Conservation (phyloP, 2,797 vertebrate genomes). For the Xiphorhynchus erythropygius region DNA sequence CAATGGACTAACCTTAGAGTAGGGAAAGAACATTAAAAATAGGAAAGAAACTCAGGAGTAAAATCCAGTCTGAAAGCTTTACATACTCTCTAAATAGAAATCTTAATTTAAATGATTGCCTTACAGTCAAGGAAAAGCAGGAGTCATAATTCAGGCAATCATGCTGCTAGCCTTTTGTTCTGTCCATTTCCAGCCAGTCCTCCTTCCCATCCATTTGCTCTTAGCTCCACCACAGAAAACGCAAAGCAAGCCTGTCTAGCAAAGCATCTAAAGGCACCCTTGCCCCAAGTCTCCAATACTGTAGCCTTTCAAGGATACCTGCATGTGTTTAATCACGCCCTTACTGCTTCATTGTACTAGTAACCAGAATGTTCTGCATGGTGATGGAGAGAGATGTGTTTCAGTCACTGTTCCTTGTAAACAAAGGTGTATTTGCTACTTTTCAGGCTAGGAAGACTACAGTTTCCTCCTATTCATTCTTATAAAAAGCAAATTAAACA, state of each 20-base stretch:
- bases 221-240: not conserved
- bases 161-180: not conserved
- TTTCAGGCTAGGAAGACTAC: not conserved
- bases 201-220: not conserved
- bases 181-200: not conserved
- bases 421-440: not conserved
- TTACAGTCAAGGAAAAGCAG: not conserved
- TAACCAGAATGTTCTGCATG: not conserved
- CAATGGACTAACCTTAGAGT: not conserved
- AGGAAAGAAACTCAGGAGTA: not conserved
- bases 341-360: not conserved
- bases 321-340: not conserved
- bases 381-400: not conserved
- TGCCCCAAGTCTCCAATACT: not conserved
- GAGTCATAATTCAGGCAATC: not conserved
- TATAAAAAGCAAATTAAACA: slow-evolving; percentile 8
- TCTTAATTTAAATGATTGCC: not conserved
- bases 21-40: not conserved
- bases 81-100: not conserved
- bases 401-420: not conserved
- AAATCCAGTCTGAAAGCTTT: not conserved
- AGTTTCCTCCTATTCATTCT: slow-evolving; percentile 8
- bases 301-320: not conserved
- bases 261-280: not conserved
- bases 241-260: not conserved